Base-by-base conservation (phyloP, 2,797 vertebrate genomes). In the Brotula barbata region DNA sequence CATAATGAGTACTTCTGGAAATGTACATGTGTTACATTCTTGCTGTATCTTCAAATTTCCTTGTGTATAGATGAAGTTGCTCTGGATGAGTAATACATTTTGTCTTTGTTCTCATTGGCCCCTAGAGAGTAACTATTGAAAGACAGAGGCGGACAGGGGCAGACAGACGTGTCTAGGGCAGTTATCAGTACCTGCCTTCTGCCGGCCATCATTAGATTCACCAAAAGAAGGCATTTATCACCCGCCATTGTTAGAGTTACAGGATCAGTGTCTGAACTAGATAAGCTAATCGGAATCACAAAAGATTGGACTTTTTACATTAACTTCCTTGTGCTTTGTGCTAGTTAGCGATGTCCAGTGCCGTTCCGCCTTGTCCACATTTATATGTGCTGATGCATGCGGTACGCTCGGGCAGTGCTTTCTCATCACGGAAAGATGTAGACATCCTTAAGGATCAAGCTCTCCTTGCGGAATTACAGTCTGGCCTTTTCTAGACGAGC, bases 181-280 rank as follows among this genome's bases (percentile, higher is more conserved):
- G 58, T 82, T 84, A 87, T 86, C 83, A 66, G 68, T 41, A 46
- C 58, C 67, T 74, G 61, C 68, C 76, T 75, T 73, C 57, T 84
- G 77, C 53, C 64, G 3, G 53, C 60, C 57, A 39, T 76, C 72
- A 77, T 78, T 82, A 75, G 47, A 14, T 15, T 68, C 63, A 66
- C 40, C 34, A 3, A 20, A 13, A 1, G 21, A 23, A n/a, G 11
- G 46, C 70, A 80, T 86, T 57, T 40, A 73, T 88, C 80, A 85
- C 42, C 63, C 77, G 52, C 45, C 50, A 7, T 55, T 58, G 17
- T 48, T 40, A n/a, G 19, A 39, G 45, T 60, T 23, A 6, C 3
- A 50, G 49, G 45, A 79, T 82, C 57, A 68, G 66, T 67, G 40
- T 49, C 51, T 60, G 51, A 64, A 48, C 55, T 41, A 39, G 57